Evolutionary conservation across 2,113 vertebrate genomes (phyloP).

Genomic region (Myiozetetes cayanensis): DNA sequence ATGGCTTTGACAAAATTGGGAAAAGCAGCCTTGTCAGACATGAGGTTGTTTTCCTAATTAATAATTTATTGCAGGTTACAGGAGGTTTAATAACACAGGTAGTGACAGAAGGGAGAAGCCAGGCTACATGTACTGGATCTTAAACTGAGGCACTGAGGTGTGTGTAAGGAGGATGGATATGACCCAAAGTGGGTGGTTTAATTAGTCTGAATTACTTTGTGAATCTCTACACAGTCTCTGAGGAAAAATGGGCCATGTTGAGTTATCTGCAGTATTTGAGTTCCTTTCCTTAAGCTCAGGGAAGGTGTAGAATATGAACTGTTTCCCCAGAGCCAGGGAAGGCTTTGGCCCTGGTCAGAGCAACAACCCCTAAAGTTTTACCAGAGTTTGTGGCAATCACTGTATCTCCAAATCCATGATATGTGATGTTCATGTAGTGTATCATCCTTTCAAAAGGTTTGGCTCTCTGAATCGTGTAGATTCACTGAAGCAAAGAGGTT

Average conservation of each 20-base stretch:
- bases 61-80: neutral
- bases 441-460: neutral
- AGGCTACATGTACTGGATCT: neutral
- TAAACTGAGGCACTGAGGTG: neutral
- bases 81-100: neutral
- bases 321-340: neutral
- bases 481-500: neutral
- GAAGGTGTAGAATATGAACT: neutral
- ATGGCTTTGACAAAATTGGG: neutral
- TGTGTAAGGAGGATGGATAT: neutral
- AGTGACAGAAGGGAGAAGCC: neutral
- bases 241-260: rapidly evolving
- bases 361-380: neutral
- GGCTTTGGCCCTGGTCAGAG: neutral
- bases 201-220: neutral
- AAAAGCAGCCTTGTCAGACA: neutral
- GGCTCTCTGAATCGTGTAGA: neutral
- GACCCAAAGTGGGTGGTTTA: neutral
- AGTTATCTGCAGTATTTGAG: neutral
- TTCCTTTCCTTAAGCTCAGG: neutral
- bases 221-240: neutral
- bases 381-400: neutral
- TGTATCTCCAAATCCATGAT: neutral
- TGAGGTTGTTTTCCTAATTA: neutral
- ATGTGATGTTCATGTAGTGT: neutral